Conservation (phyloP, 2,797 vertebrate species). For the Acanthurus lineatus region DNA sequence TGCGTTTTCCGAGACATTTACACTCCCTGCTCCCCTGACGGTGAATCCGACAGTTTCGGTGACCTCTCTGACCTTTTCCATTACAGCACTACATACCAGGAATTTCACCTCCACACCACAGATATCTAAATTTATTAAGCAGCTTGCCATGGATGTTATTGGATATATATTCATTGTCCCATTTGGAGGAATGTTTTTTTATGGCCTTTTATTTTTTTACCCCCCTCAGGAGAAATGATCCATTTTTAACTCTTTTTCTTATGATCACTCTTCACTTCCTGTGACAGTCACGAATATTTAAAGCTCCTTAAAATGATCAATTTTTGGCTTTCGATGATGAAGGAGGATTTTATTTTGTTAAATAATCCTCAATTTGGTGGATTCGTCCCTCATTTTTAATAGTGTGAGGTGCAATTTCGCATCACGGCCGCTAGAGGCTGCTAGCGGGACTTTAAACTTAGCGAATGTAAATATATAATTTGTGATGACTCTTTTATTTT, state of each 20-base stretch:
- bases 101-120: neutral
- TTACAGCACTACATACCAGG: neutral
- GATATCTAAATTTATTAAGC: neutral
- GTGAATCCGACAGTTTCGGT: neutral
- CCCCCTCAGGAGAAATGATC: neutral
- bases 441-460: neutral
- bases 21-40: neutral
- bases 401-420: neutral
- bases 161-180: neutral
- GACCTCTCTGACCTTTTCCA: constrained; percentile 26
- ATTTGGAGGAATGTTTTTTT: neutral
- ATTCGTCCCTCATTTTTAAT: fast-evolving
- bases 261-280: no score
- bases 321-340: no score
- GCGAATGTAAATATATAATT: neutral
- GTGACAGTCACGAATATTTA: no score
- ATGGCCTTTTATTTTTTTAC: neutral
- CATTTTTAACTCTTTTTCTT: neutral
- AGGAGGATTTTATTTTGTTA: no score
- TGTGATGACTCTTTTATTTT: neutral
- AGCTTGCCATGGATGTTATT: no score
- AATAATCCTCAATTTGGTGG: no score
- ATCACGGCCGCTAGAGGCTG: neutral
- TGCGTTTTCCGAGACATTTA: neutral
- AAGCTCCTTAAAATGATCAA: no score